Conservation (phyloP, 2,113 vertebrate genomes). For the Zosterops borbonicus region DNA sequence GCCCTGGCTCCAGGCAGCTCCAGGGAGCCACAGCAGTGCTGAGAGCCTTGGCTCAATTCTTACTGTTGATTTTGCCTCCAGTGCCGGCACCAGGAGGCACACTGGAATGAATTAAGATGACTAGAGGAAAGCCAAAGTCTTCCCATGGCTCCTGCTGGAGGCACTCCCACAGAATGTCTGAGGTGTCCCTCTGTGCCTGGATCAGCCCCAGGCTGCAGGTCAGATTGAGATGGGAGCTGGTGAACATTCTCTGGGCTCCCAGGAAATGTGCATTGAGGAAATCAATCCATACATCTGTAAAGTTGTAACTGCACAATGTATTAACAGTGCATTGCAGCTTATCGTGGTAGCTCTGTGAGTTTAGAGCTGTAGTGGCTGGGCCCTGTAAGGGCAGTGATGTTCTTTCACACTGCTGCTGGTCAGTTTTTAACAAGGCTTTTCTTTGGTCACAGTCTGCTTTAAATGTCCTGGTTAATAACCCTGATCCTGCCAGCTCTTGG, state of each 20-base stretch:
- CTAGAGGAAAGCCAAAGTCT: not conserved
- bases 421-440: not conserved
- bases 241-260: not conserved
- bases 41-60: not conserved
- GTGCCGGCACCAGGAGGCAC: not conserved
- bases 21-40: fast-evolving
- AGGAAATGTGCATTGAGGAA: not conserved
- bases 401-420: not conserved
- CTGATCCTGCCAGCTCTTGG: not conserved
- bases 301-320: not conserved
- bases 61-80: not conserved
- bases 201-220: fast-evolving
- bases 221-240: fast-evolving
- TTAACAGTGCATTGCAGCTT: not conserved
- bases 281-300: not conserved
- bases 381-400: not conserved
- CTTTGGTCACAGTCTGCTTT: not conserved
- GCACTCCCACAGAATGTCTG: not conserved
- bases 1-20: not conserved
- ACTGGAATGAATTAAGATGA: not conserved
- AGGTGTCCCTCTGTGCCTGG: not conserved
- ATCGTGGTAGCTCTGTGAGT: not conserved
- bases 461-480: not conserved
- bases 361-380: not conserved
- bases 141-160: not conserved